Base-by-base conservation (phyloP, 2,888 invertebrate genomes). In the Agonum fuliginosum region DNA sequence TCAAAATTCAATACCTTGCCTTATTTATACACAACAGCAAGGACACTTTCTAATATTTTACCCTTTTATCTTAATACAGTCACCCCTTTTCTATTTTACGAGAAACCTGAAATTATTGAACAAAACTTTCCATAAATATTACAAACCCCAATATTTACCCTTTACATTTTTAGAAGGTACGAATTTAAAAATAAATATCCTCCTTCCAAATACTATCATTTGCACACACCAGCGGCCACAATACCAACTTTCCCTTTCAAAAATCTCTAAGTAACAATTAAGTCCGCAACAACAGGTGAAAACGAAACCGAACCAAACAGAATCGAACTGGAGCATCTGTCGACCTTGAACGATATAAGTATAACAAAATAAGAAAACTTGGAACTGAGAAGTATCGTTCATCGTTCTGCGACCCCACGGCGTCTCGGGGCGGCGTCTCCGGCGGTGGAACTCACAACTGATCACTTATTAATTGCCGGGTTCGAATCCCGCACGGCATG, bases 391-490 rank as follows among this genome's bases (percentile, higher is more conserved):
- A 62, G 58, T 58, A 58, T 24, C 27, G 27, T 12, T 30, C 27
- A 17, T 14, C 19, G n/a, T n/a, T n/a, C n/a, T n/a, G n/a, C 37
- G 46, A 10, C 46, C 46, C 19, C 19, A 5, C 17, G 17, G 37
- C 37, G 46, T 46, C 46, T 46, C 17, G 14, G 46, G 17, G 46
- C 14, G 46, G 46, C 46, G 46, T 12, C 46, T 14, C 3, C 8
- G 14, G 46, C 3, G 17, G 30, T 30, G 34, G 30, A 62, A 17
- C 27, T 14, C 58, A 19, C 58, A 62, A 17, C 34, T 62, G 30
- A 62, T 30, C 58, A 62, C 58, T 62, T 62, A 62, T 62, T 62
- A 62, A 62, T 62, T 62, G 58, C 58, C 17, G 58, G 58, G 58
- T 62, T 62, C 30, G 30, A 30, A 19, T 62, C 58, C 58, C 58